Evolutionary conservation across 35 echinoderm and acorn worm genomes (phyloP).

Genomic region (Apostichopus californicus): DNA sequence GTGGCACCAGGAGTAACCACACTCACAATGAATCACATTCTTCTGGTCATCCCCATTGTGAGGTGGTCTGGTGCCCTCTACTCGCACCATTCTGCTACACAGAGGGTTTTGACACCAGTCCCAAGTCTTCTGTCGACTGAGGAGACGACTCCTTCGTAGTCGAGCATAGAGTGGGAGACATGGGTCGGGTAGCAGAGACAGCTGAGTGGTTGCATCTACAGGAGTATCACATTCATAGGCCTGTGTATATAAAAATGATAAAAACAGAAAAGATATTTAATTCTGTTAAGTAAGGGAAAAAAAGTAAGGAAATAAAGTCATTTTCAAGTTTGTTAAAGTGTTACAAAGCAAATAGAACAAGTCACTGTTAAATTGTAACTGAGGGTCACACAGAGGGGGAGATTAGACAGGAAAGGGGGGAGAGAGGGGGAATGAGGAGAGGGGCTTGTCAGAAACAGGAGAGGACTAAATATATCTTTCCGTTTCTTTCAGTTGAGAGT

Average conservation of each 20-base stretch:
- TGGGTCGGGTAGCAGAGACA: conserved; percentile 64
- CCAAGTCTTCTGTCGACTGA: conserved; percentile 50
- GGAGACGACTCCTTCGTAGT: conserved; percentile 51
- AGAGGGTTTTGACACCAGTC: conserved; percentile 80
- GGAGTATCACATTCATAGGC: conserved; percentile 66
- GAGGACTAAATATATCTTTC: no score
- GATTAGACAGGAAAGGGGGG: no score
- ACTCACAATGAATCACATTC: conserved; percentile 77
- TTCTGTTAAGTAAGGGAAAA: no score
- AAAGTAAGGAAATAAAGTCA: no score
- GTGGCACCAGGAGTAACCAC: conserved; percentile 86
- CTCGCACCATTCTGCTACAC: conserved; percentile 71
- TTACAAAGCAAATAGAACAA: no score
- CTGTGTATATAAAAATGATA: conserved; percentile 58
- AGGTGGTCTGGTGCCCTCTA: background rate
- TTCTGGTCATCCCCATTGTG: conserved; percentile 28
- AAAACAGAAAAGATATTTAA: background rate
- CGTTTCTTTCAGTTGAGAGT: no score
- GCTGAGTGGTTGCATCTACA: conserved; percentile 70
- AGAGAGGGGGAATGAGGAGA: no score
- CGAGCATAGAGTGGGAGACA: conserved; percentile 53
- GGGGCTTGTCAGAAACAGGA: no score
- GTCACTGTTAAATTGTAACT: no score
- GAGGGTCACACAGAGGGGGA: no score
- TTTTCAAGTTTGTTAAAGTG: background rate